Conservation (phyloP, 2,113 vertebrate genomes). For the Rattus rattus region DNA sequence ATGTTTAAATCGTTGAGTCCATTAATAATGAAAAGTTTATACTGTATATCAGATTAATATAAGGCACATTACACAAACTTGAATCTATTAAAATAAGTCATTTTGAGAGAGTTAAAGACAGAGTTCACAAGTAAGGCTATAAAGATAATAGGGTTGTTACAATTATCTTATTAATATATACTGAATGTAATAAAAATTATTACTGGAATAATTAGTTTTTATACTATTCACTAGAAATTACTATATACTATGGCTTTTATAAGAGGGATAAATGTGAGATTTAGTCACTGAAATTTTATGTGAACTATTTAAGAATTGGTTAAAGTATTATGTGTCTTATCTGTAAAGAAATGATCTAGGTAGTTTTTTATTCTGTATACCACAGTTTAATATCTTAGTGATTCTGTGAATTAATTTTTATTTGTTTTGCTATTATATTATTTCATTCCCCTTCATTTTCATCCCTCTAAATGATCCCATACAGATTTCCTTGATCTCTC, state of each 20-base stretch:
- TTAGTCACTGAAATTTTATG: background rate
- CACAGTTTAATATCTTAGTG: conserved; percentile 10
- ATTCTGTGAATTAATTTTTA: background rate
- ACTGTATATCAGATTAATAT: background rate
- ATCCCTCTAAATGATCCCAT: background rate
- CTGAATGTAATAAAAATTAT: background rate
- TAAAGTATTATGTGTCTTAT: background rate
- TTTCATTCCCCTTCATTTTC: background rate
- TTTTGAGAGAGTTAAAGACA: background rate
- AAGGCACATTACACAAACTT: background rate
- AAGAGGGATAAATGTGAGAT: background rate
- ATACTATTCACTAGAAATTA: background rate
- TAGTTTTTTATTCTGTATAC: background rate
- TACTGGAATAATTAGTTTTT: background rate
- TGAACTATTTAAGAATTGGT: background rate
- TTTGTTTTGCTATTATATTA: background rate
- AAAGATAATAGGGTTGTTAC: background rate
- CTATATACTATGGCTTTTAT: background rate
- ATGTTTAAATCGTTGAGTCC: background rate
- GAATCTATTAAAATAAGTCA: background rate
- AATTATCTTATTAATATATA: background rate
- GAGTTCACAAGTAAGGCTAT: background rate
- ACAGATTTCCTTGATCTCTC: background rate
- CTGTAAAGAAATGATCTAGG: background rate
- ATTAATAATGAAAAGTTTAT: background rate